Percentiles rank a stretch among this genome's conserved stretches.
These are phyloP conservation scores for Myrmophylax atrothorax DNA, from an alignment of 2,113 vertebrate genomes.

Conservation along the genomic window DNA sequence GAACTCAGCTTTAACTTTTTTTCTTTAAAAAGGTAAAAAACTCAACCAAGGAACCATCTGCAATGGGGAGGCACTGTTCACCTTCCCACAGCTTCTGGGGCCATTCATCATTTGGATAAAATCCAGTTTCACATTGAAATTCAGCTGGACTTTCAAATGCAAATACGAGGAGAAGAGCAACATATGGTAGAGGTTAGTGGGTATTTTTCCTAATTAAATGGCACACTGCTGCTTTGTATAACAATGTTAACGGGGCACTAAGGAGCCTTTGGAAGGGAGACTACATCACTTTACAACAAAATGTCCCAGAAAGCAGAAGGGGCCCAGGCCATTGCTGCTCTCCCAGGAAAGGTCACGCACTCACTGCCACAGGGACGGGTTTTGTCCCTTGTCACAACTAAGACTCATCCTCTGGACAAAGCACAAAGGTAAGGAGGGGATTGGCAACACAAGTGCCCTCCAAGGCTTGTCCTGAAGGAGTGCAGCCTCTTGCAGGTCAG, in stretches of 20 bases:
- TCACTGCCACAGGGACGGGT: not conserved
- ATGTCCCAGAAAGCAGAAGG: conserved; percentile 6
- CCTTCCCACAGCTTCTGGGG: conserved; percentile 44
- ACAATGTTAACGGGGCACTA: conserved; percentile 67
- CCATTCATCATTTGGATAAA: conserved; percentile 68
- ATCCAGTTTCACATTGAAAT: conserved; percentile 70
- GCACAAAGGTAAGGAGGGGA: not conserved
- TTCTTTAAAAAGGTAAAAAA: not conserved
- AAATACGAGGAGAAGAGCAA: conserved; percentile 66
- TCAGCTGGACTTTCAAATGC: conserved; percentile 74
- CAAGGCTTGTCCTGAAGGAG: not conserved
- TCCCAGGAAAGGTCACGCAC: not conserved
- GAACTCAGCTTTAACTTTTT: not conserved
- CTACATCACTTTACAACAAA: not conserved
- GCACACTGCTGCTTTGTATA: conserved; percentile 68
- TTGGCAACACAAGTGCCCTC: not conserved
- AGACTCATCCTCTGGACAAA: accelerated
- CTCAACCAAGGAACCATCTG: not conserved
- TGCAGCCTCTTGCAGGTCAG: not conserved
- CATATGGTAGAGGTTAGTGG: conserved; percentile 73
- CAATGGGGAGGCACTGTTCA: conserved; percentile 3
- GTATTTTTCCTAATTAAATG: conserved; percentile 74
- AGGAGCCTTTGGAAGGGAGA: conserved; percentile 49
- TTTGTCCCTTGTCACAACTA: not conserved
- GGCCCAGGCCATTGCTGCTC: not conserved